Percentiles rank a stretch among this genome's conserved stretches.
Evolutionary conservation across 1,140 invertebrate genomes (phyloP).

Genomic region (Neodiprion fabricii): DNA sequence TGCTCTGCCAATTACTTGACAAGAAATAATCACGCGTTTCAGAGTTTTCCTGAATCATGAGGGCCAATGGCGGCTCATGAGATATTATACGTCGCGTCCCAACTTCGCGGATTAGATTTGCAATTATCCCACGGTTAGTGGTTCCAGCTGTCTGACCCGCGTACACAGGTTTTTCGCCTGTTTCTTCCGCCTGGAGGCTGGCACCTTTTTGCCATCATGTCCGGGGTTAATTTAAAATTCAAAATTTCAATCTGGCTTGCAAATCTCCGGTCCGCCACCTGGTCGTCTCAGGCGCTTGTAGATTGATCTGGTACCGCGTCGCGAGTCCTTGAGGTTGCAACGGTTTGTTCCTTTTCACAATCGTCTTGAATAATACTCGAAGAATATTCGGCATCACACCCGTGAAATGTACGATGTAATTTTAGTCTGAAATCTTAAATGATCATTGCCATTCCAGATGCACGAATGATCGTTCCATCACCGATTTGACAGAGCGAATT

Average conservation of each 20-base stretch:
- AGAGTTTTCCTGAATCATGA: no score
- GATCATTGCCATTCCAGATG: no score
- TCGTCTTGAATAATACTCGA: not conserved
- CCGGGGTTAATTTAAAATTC: constrained; percentile 53
- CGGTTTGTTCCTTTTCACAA: constrained; percentile 27
- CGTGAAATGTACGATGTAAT: no score
- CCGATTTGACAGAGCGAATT: no score
- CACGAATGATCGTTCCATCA: no score
- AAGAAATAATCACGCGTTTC: no score
- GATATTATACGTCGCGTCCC: not conserved
- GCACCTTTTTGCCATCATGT: constrained; percentile 48
- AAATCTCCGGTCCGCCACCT: constrained; percentile 38
- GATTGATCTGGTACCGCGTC: constrained; percentile 46
- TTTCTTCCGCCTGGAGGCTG: constrained; percentile 23
- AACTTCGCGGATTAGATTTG: not conserved
- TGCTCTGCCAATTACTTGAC: no score
- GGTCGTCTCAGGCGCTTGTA: constrained; percentile 32
- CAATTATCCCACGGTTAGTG: not conserved
- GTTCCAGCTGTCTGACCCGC: not conserved
- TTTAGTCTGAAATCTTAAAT: no score
- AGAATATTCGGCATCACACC: no score
- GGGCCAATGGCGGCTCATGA: no score
- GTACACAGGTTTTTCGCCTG: not conserved
- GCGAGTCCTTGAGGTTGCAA: constrained; percentile 47
- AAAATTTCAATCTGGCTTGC: constrained; percentile 58